Evolutionary conservation across 1,140 invertebrate species (phyloP), one percentile per base, ranked within the genome.

Genomic region (Lepidurus couesii): DNA sequence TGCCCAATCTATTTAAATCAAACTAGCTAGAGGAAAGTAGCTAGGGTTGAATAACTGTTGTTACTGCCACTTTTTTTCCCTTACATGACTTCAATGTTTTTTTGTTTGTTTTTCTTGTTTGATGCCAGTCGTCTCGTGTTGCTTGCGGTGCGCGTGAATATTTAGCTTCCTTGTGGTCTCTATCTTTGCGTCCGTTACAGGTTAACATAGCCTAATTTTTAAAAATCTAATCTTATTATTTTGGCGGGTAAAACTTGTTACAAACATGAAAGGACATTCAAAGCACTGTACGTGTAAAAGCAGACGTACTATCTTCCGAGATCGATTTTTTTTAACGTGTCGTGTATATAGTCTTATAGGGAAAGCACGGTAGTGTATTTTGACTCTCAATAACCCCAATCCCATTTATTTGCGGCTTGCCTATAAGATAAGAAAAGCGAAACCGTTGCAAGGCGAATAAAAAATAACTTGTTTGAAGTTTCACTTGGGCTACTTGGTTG

Each of bases 61-160:
- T 21, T 65, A 21, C 53, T 21, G 21, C 53, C 8, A n/a, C 21
- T 65, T 16, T 65, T 65, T 65, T 21, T 16, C n/a, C 53, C 53
- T 21, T 65, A 16, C 53, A 65, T 21, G 13, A 5, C 16, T 65
- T 65, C 53, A 65, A 9, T 65, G 5, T 65, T 65, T 16, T 21
- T 16, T 65, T 9, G 16, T 9, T 65, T 65, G 53, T 65, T 16
- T 65, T 16, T 21, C 21, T 21, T 65, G 53, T 65, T 13, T 65
- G 5, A 65, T 16, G 53, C 53, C 53, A 65, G 53, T 65, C 34
- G 34, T 34, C 34, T 34, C 34, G 34, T 34, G 34, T 34, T 13
- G 53, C 53, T 65, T 65, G 53, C 53, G 53, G 53, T 65, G 53
- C 53, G 53, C 53, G 53, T 65, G 53, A 65, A 16, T 65, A 65